Evolutionary conservation across 53 echinoderm and acorn worm species (phyloP).

Genomic region (Antedon mediterranea): DNA sequence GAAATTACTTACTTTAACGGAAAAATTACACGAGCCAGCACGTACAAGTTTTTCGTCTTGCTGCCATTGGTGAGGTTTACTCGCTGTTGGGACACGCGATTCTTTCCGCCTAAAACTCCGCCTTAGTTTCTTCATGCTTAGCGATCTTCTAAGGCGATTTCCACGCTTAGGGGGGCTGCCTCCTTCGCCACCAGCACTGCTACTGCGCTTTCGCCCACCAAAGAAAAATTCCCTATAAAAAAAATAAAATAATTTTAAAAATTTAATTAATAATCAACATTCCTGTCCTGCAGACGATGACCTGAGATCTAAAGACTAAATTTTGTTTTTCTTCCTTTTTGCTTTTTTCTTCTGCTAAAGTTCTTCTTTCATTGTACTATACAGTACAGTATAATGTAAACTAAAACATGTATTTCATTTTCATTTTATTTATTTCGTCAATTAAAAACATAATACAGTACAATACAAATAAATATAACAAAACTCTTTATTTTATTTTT

Average conservation of each 20-base stretch:
- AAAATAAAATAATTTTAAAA: neutral
- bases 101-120: conserved; percentile 79
- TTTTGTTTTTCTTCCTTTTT: too few species aligned
- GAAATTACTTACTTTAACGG: conserved; percentile 49
- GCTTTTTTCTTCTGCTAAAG: too few species aligned
- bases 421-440: too few species aligned
- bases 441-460: too few species aligned
- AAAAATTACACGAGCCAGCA: conserved; percentile 67
- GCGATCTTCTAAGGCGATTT: conserved; percentile 56
- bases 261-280: too few species aligned
- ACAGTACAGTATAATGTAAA: too few species aligned
- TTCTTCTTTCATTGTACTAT: too few species aligned
- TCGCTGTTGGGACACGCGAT: conserved; percentile 67
- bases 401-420: too few species aligned
- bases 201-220: conserved; percentile 22
- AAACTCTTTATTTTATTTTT: too few species aligned
- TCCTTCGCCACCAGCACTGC: conserved; percentile 10
- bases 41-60: conserved; percentile 85
- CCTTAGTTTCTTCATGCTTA: conserved; percentile 91
- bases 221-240: conserved; percentile 21
- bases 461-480: too few species aligned
- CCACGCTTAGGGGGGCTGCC: conserved; percentile 39
- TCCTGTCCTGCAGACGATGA: too few species aligned
- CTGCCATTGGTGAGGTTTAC: conserved; percentile 93
- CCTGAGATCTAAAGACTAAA: too few species aligned